Evolutionary conservation across 1,140 invertebrate species (phyloP).

Genomic region (Nomia melanderi): DNA sequence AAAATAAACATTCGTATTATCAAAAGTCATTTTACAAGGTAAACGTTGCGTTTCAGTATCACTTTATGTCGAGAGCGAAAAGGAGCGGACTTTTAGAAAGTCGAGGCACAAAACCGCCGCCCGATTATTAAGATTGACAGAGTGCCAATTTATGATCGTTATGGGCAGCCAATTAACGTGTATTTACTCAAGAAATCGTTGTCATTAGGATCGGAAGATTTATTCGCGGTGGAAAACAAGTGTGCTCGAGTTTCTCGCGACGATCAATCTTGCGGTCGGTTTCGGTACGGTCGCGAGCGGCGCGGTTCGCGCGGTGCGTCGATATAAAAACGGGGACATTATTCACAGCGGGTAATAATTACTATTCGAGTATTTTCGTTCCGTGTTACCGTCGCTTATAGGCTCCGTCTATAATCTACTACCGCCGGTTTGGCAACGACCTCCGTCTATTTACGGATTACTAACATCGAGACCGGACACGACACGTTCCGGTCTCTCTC

Average conservation of each 20-base stretch:
- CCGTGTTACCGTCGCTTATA: neutral
- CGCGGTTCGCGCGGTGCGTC: neutral
- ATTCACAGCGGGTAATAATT: constrained; percentile 42
- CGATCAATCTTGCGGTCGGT: neutral
- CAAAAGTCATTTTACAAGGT: too few relatives aligned
- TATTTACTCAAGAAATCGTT: too few relatives aligned
- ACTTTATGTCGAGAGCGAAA: too few relatives aligned
- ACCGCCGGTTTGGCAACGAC: constrained; percentile 47
- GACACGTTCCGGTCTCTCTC: constrained; percentile 61
- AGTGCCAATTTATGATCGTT: too few relatives aligned
- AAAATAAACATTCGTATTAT: too few relatives aligned
- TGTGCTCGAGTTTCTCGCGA: neutral
- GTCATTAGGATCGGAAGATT: too few relatives aligned
- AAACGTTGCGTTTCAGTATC: too few relatives aligned
- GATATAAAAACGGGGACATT: neutral
- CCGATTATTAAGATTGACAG: too few relatives aligned
- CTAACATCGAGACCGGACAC: constrained; percentile 60
- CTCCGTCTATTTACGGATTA: constrained; percentile 60
- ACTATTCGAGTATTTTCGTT: constrained; percentile 43
- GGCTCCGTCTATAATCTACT: neutral
- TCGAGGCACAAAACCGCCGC: too few relatives aligned
- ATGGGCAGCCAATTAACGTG: too few relatives aligned
- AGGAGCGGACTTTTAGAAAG: too few relatives aligned
- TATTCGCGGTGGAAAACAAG: too few relatives aligned
- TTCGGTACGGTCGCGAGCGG: neutral